Conservation (phyloP, 2,113 vertebrate species). For the Tachysurus vachellii region DNA sequence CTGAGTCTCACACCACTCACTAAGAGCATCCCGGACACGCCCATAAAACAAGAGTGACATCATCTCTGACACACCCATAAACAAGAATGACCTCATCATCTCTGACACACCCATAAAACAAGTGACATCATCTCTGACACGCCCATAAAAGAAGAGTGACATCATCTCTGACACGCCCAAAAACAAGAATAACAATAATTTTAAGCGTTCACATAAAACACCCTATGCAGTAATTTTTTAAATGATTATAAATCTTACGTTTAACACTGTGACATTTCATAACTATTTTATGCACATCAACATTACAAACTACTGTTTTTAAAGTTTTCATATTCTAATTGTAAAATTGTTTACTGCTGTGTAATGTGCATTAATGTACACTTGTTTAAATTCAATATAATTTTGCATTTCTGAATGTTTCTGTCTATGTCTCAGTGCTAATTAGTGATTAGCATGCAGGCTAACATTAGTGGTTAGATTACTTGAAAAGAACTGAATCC, state of each 20-base stretch:
- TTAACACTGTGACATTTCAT: not conserved
- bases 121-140: not conserved
- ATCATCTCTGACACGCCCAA: not conserved
- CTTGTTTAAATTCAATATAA: not conserved
- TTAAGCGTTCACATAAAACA: not conserved
- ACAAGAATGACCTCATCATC: not conserved
- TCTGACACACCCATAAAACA: not conserved
- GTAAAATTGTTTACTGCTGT: not conserved
- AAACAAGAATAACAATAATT: not conserved
- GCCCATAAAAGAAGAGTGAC: not conserved
- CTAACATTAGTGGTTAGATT: not conserved
- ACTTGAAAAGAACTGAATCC: not conserved
- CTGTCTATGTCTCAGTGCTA: not conserved
- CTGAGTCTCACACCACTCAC: slow-evolving; percentile 81
- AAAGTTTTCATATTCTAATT: not conserved
- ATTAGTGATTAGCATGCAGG: not conserved
- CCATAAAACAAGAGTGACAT: slow-evolving; percentile 62
- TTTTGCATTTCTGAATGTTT: not conserved
- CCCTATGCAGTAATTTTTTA: not conserved
- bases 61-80: not conserved
- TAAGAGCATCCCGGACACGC: slow-evolving; percentile 81
- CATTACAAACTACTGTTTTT: not conserved
- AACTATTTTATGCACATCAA: not conserved
- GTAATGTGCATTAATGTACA: not conserved
- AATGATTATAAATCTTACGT: not conserved